Conservation (phyloP, 2,113 vertebrate species). For the Cheilinus undulatus region DNA sequence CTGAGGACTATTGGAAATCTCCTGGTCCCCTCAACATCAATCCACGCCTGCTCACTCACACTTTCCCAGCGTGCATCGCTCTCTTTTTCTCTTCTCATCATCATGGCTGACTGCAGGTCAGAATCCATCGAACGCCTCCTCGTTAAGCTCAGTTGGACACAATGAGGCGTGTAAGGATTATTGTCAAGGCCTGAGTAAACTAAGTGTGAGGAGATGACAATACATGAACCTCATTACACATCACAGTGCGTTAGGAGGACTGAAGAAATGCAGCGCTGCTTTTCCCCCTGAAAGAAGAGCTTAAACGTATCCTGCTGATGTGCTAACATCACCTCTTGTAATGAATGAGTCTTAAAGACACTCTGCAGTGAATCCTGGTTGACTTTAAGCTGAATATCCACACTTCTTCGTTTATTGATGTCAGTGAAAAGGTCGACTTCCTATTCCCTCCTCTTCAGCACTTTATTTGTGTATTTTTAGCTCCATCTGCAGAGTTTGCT, state of each 20-base stretch:
- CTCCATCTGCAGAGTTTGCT: conserved; percentile 7
- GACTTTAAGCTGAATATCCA: conserved; percentile 29
- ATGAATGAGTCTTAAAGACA: conserved; percentile 18
- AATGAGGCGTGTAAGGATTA: not conserved
- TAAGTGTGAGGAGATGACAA: not conserved
- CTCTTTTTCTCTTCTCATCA: not conserved
- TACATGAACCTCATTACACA: conserved; percentile 8
- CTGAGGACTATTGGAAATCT: too few relatives aligned
- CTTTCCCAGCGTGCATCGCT: not conserved
- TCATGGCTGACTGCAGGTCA: conserved; percentile 2
- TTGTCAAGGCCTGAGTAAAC: not conserved
- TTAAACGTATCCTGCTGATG: conserved; percentile 1
- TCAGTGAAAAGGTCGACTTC: not conserved
- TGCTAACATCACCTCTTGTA: not conserved
- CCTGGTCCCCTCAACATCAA: too few relatives aligned
- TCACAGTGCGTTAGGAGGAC: too few relatives aligned
- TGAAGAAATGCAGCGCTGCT: not conserved
- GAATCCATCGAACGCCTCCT: conserved; percentile 7
- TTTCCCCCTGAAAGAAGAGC: not conserved
- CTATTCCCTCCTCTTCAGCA: conserved; percentile 31
- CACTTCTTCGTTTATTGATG: conserved; percentile 4
- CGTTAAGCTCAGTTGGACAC: conserved; percentile 11
- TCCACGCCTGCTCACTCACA: too few relatives aligned
- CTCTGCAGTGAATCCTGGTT: conserved; percentile 6
- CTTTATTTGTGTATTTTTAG: conserved; percentile 43